Percentiles rank a stretch among this genome's conserved stretches.
phyloP scores from a whole-genome alignment of 2,797 vertebrate genomes.

The Crenichthys baileyi region DNA sequence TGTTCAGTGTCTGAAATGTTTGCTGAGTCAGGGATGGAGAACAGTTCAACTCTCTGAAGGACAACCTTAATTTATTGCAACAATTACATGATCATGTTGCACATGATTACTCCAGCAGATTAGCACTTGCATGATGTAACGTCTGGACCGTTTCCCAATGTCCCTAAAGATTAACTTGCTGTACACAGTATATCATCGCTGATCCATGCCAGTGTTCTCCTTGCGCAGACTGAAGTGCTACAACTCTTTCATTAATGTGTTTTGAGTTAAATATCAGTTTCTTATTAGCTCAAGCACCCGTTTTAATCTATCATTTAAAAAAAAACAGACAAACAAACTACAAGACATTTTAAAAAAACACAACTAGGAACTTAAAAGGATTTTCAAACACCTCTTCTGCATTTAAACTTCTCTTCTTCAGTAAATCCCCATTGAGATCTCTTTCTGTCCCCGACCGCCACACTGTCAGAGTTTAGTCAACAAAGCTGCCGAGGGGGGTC shows the following conservation, averaged over 20 bases:
- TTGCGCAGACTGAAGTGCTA: background rate
- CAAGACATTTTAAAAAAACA: background rate
- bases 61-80: background rate
- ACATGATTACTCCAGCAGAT: background rate
- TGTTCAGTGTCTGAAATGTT: background rate
- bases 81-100: background rate
- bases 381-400: background rate
- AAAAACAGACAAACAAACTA: background rate
- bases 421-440: background rate
- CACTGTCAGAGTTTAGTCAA: background rate
- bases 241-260: background rate
- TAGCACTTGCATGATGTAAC: background rate
- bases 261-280: background rate
- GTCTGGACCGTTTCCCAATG: background rate
- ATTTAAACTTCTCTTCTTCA: background rate
- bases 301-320: background rate
- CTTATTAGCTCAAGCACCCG: background rate
- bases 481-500: constrained; percentile 12
- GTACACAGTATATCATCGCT: background rate
- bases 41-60: background rate
- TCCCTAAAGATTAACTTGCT: background rate
- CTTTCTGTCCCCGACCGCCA: background rate
- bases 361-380: background rate
- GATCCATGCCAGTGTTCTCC: background rate
- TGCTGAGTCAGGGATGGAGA: background rate